Evolutionary conservation across 2,797 vertebrate genomes (phyloP), one percentile per base, ranked within the genome.

Genomic region (Pipistrellus kuhlii): DNA sequence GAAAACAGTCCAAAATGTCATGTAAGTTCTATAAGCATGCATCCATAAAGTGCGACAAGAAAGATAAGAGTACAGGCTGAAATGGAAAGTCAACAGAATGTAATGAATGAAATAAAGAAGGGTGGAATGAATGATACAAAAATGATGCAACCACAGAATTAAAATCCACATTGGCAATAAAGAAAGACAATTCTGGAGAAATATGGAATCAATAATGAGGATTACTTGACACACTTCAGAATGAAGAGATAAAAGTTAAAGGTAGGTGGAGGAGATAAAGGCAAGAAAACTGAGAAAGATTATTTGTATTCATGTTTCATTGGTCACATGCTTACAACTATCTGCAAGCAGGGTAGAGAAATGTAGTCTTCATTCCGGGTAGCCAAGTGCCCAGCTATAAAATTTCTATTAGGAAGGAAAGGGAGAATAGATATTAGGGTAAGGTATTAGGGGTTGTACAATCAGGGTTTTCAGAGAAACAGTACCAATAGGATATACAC

Each of bases 141-240:
- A 93, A 55, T 55, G 51, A 86, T 57, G 41, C 35, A 94, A 64
- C 25, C 35, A 64, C 48, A 86, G 57, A 86, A 93, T 78, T 94
- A 72, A 68, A 84, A 72, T 68, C 38, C 32, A 4, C 25, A 25
- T 3, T 92, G 53, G 32, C 64, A 75, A 38, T 53, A 72, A 68
- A 87, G 38, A 86, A 46, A 85, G 44, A 77, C 38, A 32, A 87
- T 75, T 84, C 66, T 95, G 71, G 59, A 44, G 32, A 23, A 84
- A 83, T 59, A 69, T n/a, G 78, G 51, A 87, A 41, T 73, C 20
- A 20, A 62, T 73, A 84, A 71, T 44, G 57, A 85, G 57, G 18
- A 75, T 64, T 88, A 69, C 73, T 55, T 20, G 21, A 75, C 51
- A 48, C 5, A 75, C n/a, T 80, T 51, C 25, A 80, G 53, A 27